Evolutionary conservation across 1,140 invertebrate species (phyloP).

Genomic region (Aphidius ervi): DNA sequence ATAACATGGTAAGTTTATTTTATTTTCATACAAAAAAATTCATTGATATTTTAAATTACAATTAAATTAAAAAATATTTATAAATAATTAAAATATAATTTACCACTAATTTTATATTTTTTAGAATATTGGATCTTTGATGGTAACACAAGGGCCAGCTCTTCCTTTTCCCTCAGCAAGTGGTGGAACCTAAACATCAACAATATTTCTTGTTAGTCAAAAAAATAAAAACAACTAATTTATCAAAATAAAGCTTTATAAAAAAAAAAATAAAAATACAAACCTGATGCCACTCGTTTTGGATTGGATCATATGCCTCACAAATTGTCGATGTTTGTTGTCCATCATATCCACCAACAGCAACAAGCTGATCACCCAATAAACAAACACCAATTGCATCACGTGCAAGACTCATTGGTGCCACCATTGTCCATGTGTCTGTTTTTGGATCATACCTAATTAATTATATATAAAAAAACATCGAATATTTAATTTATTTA

Average conservation of each 20-base stretch:
- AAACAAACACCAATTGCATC: conserved; percentile 90
- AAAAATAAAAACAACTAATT: neutral
- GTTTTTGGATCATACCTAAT: conserved; percentile 68
- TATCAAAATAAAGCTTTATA: neutral
- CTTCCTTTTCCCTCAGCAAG: conserved; percentile 65
- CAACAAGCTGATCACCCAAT: conserved; percentile 82
- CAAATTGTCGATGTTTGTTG: conserved; percentile 85
- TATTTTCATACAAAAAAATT: neutral
- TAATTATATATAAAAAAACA: conserved; percentile 26
- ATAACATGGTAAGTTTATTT: neutral
- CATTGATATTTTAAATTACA: no score
- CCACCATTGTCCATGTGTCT: conserved; percentile 87
- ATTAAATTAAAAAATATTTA: no score
- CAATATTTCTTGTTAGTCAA: neutral
- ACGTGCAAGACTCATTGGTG: conserved; percentile 77
- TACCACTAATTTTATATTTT: conserved; percentile 6
- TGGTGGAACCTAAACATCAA: conserved; percentile 59
- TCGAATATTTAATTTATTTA: neutral
- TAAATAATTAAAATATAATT: neutral
- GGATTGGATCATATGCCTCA: conserved; percentile 88
- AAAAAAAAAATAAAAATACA: conserved; percentile 25
- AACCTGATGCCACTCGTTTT: conserved; percentile 80
- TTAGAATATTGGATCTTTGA: conserved; percentile 36
- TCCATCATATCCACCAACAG: conserved; percentile 95
- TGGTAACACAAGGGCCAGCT: conserved; percentile 82